phyloP scores from a whole-genome alignment of 2,797 vertebrate species.

The Picus viridis region DNA sequence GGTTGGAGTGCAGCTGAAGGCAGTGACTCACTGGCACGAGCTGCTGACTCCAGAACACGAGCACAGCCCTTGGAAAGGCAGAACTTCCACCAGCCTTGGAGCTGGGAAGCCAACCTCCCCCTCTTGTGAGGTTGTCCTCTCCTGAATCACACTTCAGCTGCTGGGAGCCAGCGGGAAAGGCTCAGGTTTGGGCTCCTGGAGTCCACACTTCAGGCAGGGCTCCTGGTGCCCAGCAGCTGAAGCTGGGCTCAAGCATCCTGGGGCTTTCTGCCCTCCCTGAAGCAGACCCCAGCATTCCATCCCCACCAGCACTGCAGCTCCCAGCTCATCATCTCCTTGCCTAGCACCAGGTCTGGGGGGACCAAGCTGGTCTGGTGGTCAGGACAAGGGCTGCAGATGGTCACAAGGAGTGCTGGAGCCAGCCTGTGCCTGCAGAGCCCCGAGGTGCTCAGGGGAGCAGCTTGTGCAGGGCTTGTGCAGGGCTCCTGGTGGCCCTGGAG shows the following conservation, averaged over 20 bases:
- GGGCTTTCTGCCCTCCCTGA: background rate
- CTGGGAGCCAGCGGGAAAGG: background rate
- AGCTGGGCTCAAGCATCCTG: accelerated
- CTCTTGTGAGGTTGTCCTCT: background rate
- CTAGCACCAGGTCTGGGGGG: background rate
- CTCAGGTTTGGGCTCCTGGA: accelerated
- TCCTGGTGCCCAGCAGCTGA: background rate
- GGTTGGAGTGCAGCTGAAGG: background rate
- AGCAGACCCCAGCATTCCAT: background rate
- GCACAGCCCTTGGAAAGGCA: background rate
- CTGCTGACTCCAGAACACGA: background rate
- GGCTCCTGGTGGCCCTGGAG: background rate
- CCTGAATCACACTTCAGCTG: background rate
- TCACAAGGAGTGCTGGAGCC: background rate
- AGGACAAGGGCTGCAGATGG: background rate
- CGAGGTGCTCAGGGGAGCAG: accelerated
- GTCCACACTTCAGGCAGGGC: background rate
- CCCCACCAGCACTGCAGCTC: background rate
- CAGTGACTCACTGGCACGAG: background rate
- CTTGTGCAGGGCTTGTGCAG: background rate
- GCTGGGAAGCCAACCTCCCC: background rate
- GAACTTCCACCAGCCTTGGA: background rate
- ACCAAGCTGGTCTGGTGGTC: accelerated
- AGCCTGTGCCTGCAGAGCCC: background rate
- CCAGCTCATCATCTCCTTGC: background rate